Conservation (phyloP, 2,888 invertebrate species). For the Tachina fera region DNA sequence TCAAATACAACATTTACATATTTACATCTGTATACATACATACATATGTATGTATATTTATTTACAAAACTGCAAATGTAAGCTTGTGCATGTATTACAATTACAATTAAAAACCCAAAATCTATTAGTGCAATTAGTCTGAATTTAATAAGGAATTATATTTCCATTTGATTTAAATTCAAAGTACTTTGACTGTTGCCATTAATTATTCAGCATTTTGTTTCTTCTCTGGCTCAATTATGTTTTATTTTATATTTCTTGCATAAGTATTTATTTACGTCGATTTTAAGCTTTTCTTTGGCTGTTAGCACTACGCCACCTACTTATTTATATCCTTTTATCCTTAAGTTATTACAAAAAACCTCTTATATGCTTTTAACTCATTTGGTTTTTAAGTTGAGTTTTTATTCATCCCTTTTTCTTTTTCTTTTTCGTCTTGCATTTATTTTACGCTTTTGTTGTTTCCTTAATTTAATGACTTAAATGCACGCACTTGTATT, state of each 20-base stretch:
- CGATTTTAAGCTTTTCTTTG: slow-evolving; percentile 5
- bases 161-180: slow-evolving; percentile 9
- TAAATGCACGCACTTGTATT: slow-evolving; percentile 71
- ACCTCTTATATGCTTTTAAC: slow-evolving; percentile 44
- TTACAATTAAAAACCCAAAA: slow-evolving; percentile 8
- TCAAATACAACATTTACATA: too few relatives aligned
- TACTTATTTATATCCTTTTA: slow-evolving; percentile 32
- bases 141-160: background rate
- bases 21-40: too few relatives aligned
- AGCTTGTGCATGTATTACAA: background rate
- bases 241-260: background rate
- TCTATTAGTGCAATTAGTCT: background rate
- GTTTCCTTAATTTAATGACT: slow-evolving; percentile 69
- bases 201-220: background rate
- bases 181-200: background rate
- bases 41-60: background rate
- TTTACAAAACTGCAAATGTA: background rate
- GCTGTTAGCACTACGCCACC: slow-evolving; percentile 7
- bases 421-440: background rate
- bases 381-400: slow-evolving; percentile 23
- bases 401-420: slow-evolving; percentile 12
- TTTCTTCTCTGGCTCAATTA: background rate
- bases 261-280: background rate
- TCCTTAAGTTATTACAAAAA: slow-evolving; percentile 47
- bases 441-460: slow-evolving; percentile 27